phyloP scores from a whole-genome alignment of 2,888 invertebrate genomes.

The Muscina levida region DNA sequence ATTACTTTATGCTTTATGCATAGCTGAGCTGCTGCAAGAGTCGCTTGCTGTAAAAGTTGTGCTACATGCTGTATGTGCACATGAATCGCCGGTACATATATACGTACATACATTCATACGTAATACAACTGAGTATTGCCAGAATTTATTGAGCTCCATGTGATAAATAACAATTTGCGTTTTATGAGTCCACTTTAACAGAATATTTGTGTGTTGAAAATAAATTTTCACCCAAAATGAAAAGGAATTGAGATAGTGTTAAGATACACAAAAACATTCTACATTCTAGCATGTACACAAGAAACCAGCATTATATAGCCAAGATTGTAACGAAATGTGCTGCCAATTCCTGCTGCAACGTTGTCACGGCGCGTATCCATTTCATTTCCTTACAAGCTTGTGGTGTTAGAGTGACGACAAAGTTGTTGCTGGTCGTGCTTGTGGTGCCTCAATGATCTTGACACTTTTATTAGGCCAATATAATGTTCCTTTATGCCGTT shows the following conservation, averaged over 20 bases:
- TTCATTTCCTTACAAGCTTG: conserved; percentile 3
- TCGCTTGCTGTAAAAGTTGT: conserved; percentile 36
- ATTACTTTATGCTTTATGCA: conserved; percentile 57
- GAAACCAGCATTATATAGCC: too few species aligned
- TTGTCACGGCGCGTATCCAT: background rate
- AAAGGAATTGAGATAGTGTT: too few species aligned
- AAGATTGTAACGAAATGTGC: background rate
- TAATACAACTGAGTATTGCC: conserved; percentile 46
- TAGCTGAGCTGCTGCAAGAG: conserved; percentile 2
- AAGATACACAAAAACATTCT: too few species aligned
- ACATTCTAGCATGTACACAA: too few species aligned
- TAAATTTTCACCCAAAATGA: conserved; percentile 60
- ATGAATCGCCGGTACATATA: background rate
- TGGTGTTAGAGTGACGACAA: conserved; percentile 5
- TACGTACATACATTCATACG: background rate
- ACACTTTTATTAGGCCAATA: conserved; percentile 65
- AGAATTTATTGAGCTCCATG: conserved; percentile 67
- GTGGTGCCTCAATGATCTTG: conserved; percentile 57
- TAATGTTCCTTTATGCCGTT: conserved; percentile 22
- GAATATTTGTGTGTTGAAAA: conserved; percentile 65
- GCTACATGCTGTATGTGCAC: conserved; percentile 16
- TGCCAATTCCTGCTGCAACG: conserved; percentile 36
- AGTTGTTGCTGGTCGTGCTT: conserved; percentile 1
- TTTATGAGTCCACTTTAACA: conserved; percentile 65
- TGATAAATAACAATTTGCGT: conserved; percentile 71